Percentiles rank a stretch among this genome's conserved stretches.
phyloP scores from a whole-genome alignment of 2,888 invertebrate species.

The Phyto melanocephala region DNA sequence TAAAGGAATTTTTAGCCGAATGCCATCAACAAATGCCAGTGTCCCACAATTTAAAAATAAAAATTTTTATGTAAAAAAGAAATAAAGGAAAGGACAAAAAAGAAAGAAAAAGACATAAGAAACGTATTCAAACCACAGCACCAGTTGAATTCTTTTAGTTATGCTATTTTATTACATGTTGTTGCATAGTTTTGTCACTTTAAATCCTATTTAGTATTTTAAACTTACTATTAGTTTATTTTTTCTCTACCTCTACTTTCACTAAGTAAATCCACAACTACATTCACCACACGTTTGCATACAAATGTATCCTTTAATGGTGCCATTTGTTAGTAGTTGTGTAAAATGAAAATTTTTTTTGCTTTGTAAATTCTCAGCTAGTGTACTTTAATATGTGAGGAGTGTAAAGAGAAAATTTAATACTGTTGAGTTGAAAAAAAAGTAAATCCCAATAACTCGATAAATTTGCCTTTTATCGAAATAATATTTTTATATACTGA shows the following conservation, averaged over 20 bases:
- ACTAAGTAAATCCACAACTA: background rate
- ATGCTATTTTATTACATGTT: background rate
- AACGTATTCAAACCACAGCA: slow-evolving; percentile 38
- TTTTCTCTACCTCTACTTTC: background rate
- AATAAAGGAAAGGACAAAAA: background rate
- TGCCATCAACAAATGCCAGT: background rate
- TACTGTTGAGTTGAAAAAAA: no score
- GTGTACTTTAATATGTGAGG: no score
- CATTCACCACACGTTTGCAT: background rate
- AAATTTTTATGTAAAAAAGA: background rate
- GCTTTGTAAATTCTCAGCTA: no score
- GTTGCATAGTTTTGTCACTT: slow-evolving; percentile 18
- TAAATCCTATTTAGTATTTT: slow-evolving; percentile 51
- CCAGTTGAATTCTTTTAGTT: slow-evolving; percentile 34
- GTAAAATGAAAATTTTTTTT: no score
- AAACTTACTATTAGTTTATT: slow-evolving; percentile 13
- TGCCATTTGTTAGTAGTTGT: background rate
- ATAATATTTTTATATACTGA: no score
- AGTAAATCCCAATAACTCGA: no score
- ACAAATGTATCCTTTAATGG: background rate
- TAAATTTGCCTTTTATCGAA: no score
- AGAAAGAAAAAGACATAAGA: background rate
- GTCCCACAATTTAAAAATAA: slow-evolving; percentile 3
- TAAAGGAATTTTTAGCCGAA: background rate
- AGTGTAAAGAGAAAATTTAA: no score